Percentiles rank a stretch among this genome's conserved stretches.
Conservation (phyloP, 2,888 invertebrate species). For the Synanthedon myopaeformis region DNA sequence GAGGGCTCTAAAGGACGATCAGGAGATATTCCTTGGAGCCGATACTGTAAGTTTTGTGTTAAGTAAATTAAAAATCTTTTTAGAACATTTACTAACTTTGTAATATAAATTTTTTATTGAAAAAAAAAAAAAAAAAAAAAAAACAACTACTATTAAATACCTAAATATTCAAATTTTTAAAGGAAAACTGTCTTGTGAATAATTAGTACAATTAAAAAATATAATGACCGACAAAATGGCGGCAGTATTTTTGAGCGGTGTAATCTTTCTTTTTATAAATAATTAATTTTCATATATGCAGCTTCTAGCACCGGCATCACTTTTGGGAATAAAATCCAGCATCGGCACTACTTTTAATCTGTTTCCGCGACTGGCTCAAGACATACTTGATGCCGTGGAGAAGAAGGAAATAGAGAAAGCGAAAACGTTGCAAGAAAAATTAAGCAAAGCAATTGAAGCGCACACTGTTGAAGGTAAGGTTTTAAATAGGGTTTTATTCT, state of each 20-base stretch:
- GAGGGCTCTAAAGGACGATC: constrained; percentile 57
- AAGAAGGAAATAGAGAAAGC: constrained; percentile 58
- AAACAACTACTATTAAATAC: no score
- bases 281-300: constrained; percentile 25
- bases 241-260: no score
- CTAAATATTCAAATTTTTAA: no score
- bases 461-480: constrained; percentile 64
- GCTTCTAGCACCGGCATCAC: constrained; percentile 75
- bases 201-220: no score
- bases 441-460: constrained; percentile 60
- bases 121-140: neutral
- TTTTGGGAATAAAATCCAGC: constrained; percentile 77
- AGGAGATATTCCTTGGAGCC: constrained; percentile 74
- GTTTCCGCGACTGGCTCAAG: constrained; percentile 68
- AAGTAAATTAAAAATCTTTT: neutral
- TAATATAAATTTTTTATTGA: neutral
- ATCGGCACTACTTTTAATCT: constrained; percentile 79
- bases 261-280: no score
- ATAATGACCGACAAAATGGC: no score
- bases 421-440: constrained; percentile 61
- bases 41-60: constrained; percentile 68
- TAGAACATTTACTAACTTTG: neutral
- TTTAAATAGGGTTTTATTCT: neutral
- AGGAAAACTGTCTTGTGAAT: no score
- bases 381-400: constrained; percentile 67